These are phyloP conservation scores for Scomberomorus guttatus DNA, from an alignment of 2,797 vertebrate species.

Conservation along the genomic window DNA sequence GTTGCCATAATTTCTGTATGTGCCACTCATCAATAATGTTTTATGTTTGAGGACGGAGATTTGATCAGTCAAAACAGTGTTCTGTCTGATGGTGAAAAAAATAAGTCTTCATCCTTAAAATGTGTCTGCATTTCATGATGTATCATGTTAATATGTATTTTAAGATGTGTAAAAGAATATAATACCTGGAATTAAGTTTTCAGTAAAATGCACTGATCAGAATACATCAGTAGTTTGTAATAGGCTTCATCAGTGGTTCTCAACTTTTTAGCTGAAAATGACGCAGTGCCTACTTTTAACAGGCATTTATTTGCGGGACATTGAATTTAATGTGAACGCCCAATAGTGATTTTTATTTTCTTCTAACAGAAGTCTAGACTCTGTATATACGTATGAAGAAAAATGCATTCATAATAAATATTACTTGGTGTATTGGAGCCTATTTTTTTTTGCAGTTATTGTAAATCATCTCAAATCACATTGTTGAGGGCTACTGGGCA, in stretches of 20 bases:
- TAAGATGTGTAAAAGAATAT: slow-evolving; percentile 17
- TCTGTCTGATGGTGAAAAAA: neutral
- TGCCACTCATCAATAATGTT: slow-evolving; percentile 44
- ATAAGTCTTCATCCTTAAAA: slow-evolving; percentile 21
- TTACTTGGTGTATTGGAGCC: slow-evolving; percentile 10
- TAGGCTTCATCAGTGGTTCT: slow-evolving; percentile 15
- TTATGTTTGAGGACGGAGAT: slow-evolving; percentile 23
- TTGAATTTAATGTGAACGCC: slow-evolving; percentile 1
- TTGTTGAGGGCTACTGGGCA: slow-evolving; percentile 33
- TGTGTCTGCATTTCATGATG: slow-evolving; percentile 32
- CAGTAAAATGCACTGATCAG: slow-evolving; percentile 31
- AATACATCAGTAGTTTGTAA: slow-evolving; percentile 26
- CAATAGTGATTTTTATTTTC: slow-evolving; percentile 10
- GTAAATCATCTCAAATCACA: slow-evolving; percentile 11
- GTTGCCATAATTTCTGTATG: slow-evolving; percentile 49
- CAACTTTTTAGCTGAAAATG: slow-evolving; percentile 32
- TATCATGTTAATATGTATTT: slow-evolving; percentile 26
- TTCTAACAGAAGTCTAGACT: slow-evolving; percentile 1
- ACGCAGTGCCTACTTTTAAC: neutral
- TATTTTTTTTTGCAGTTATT: slow-evolving; percentile 19
- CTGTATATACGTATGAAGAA: slow-evolving; percentile 60
- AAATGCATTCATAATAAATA: slow-evolving; percentile 12
- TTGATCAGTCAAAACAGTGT: slow-evolving; percentile 30
- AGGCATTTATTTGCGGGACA: neutral
- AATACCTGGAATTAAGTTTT: slow-evolving; percentile 22